Evolutionary conservation across 2,888 invertebrate species (phyloP).

Genomic region (Leptothorax acervorum): DNA sequence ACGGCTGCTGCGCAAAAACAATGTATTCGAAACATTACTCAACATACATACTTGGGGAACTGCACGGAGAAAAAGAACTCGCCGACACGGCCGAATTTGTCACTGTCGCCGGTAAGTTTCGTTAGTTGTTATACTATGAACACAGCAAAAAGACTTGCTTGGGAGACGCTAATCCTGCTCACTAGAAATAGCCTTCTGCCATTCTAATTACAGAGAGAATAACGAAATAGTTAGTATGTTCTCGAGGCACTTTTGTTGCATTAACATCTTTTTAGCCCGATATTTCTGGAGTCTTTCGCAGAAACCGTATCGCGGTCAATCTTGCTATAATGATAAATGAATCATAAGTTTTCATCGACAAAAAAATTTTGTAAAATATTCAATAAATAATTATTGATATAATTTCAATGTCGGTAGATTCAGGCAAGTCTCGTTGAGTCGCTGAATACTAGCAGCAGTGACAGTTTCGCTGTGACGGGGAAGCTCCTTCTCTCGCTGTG

Average conservation of each 20-base stretch:
- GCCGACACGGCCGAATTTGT: conserved; percentile 38
- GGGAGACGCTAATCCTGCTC: neutral
- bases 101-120: conserved; percentile 41
- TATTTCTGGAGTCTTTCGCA: conserved; percentile 2
- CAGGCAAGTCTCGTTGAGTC: neutral
- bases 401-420: neutral
- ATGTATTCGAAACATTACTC: conserved; percentile 71
- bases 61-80: conserved; percentile 43
- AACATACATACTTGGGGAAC: conserved; percentile 71
- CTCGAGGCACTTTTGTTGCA: neutral
- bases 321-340: neutral
- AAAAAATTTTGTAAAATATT: neutral
- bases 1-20: conserved; percentile 75
- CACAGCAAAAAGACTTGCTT: neutral
- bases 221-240: neutral
- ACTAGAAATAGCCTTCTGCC: neutral
- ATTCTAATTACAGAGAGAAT: conserved; percentile 1
- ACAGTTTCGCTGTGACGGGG: neutral
- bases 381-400: neutral
- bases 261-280: neutral
- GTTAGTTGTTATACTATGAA: neutral
- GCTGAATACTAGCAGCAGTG: conserved; percentile 13
- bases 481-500: conserved; percentile 27
- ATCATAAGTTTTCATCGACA: neutral
- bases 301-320: neutral